phyloP scores from a whole-genome alignment of 2,797 vertebrate species.

The Cossypha polioptera region DNA sequence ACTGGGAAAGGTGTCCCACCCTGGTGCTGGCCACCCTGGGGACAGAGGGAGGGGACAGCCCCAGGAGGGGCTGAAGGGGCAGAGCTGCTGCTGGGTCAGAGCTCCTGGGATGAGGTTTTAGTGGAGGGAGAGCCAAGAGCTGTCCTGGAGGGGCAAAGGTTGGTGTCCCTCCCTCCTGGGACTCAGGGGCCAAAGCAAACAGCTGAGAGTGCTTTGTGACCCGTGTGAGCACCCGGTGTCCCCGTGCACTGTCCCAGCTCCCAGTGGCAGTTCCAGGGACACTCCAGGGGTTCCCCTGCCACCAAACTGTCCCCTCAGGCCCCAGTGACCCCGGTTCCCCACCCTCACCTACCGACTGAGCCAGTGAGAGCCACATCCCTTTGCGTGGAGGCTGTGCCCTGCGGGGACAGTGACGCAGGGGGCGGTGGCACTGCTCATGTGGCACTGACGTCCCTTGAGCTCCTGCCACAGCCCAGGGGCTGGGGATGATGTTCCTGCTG shows the following conservation, averaged over 20 bases:
- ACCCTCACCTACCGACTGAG: fast-evolving
- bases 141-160: neutral
- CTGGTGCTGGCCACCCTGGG: neutral
- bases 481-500: neutral
- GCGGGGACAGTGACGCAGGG: neutral
- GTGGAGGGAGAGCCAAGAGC: neutral
- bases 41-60: neutral
- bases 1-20: fast-evolving
- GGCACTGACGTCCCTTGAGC: neutral
- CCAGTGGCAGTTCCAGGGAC: fast-evolving
- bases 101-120: neutral
- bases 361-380: neutral
- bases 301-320: neutral
- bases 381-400: neutral
- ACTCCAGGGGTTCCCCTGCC: neutral
- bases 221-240: fast-evolving
- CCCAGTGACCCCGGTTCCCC: neutral
- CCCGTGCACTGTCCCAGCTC: neutral
- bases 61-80: neutral
- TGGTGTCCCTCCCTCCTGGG: fast-evolving
- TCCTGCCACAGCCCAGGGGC: fast-evolving
- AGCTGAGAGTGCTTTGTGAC: neutral
- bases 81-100: neutral
- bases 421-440: neutral
- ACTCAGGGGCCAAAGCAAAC: neutral